phyloP scores from a whole-genome alignment of 2,797 vertebrate species.

The Aeoliscus strigatus region DNA sequence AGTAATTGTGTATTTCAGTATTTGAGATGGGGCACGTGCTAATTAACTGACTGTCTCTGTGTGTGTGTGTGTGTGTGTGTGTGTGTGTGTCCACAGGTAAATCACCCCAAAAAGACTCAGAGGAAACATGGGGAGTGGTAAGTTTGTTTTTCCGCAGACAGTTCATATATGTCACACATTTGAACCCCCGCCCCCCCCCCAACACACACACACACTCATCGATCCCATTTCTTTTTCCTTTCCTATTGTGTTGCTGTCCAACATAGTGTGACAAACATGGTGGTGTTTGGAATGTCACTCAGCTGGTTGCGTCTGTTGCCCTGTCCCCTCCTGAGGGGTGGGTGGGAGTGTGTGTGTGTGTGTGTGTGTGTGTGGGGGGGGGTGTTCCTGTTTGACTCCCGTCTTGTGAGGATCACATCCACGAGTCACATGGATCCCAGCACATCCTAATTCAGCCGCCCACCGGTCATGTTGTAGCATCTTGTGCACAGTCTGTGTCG shows the following conservation, averaged over 20 bases:
- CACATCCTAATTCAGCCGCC: slow-evolving; percentile 2
- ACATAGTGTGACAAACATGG: neutral
- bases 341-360: no score
- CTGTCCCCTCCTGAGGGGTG: slow-evolving; percentile 2
- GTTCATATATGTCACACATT: neutral
- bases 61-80: slow-evolving; percentile 15
- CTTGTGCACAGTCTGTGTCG: slow-evolving; percentile 4
- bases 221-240: neutral
- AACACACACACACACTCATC: no score
- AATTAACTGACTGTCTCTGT: no score
- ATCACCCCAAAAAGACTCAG: slow-evolving; percentile 26
- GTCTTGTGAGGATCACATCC: slow-evolving; percentile 6
- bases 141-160: slow-evolving; percentile 22
- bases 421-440: slow-evolving; percentile 12
- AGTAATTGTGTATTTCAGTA: no score
- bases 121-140: slow-evolving; percentile 68
- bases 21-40: no score
- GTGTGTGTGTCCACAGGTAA: slow-evolving; percentile 44
- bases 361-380: no score
- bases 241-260: slow-evolving; percentile 4
- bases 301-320: slow-evolving; percentile 7
- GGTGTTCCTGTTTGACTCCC: slow-evolving; percentile 5
- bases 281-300: slow-evolving; percentile 1
- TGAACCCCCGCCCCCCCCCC: neutral
- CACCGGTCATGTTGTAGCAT: slow-evolving; percentile 21